These are phyloP conservation scores for Eonycteris spelaea DNA, from an alignment of 2,113 vertebrate genomes.

Conservation along the genomic window DNA sequence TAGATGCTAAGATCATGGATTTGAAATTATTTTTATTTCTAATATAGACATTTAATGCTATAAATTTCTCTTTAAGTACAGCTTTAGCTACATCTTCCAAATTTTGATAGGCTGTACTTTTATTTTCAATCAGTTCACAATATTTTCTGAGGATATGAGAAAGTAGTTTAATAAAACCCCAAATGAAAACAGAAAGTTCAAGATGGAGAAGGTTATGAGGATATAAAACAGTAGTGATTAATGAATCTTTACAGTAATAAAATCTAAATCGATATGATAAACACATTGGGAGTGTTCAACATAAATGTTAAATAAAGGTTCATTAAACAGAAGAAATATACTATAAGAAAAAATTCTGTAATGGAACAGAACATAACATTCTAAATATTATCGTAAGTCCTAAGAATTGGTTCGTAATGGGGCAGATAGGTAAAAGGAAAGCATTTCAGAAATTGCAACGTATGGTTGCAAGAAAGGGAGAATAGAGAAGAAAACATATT, in stretches of 20 bases:
- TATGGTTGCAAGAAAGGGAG: not conserved
- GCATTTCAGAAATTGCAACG: not conserved
- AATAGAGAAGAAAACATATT: not conserved
- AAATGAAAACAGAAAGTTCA: not conserved
- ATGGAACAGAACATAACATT: not conserved
- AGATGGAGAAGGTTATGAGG: not conserved
- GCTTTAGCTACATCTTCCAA: not conserved
- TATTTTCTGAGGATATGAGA: not conserved
- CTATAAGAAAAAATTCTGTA: not conserved
- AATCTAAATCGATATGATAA: not conserved
- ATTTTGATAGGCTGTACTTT: not conserved
- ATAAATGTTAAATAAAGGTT: not conserved
- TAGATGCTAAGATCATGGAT: not conserved
- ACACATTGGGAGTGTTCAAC: not conserved
- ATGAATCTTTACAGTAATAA: not conserved
- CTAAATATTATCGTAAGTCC: not conserved
- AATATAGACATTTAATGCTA: not conserved
- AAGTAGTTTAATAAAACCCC: not conserved
- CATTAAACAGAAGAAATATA: not conserved
- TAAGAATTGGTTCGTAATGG: not conserved
- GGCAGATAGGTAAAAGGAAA: not conserved
- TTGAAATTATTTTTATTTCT: not conserved
- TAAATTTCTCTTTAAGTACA: not conserved
- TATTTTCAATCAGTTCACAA: not conserved
- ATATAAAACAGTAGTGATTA: not conserved